Base-by-base conservation (phyloP, 2,888 invertebrate genomes). In the Beris morrisii region DNA sequence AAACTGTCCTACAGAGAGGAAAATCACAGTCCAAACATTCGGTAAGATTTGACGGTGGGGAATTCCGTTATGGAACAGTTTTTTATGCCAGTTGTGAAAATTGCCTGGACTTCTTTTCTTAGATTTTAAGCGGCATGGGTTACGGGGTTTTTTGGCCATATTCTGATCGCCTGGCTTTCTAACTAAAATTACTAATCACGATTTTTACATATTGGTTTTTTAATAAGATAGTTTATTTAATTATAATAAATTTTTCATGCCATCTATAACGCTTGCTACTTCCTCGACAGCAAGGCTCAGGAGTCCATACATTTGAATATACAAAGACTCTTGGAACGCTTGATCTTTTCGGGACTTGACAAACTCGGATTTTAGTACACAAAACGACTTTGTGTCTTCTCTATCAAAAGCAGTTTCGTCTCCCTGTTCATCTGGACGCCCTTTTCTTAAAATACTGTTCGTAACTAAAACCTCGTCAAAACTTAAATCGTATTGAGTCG, bases 181-280 rank as follows among this genome's bases (percentile, higher is more conserved):
- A n/a, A n/a, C n/a, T n/a, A n/a, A n/a, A n/a, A n/a, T n/a, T n/a
- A n/a, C 22, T 22, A 22, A 22, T 22, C 22, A 22, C 1, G 22
- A n/a, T 22, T 2, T 22, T 3, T 22, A 22, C 22, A 22, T 22
- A 22, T 22, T 22, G 2, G 22, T 22, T 44, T 44, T 44, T 44
- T 44, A 44, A 44, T 12, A 12, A 44, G 44, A 1, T 50, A n/a
- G 12, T 50, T 50, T 13, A 9, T 50, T 9, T 50, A 54, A 55
- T 48, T 64, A 67, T 58, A 61, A 48, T 28, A 68, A 55, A 55
- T 61, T 54, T 50, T 61, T 61, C 45, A 63, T 61, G 30, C 65
- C 65, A 44, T 69, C 67, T n/a, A 69, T 22, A 50, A 69, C 54
- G 38, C 64, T 55, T 13, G 52, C 66, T 44, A 69, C 54, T 66